phyloP scores from a whole-genome alignment of 2,113 vertebrate species.

The Brachypteracias leptosomus region DNA sequence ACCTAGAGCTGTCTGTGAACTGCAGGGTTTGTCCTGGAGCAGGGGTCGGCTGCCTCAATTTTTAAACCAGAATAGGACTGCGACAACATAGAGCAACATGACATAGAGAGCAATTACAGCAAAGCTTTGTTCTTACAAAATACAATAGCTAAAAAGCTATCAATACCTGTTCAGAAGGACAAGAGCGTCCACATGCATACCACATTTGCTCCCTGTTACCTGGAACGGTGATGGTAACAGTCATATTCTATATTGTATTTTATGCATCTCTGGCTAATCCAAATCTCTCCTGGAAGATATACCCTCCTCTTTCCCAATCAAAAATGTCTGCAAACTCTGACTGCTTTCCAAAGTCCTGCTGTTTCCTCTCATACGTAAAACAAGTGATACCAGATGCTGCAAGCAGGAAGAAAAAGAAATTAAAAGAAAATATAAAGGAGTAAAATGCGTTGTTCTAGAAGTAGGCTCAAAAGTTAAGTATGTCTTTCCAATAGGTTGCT shows the following conservation, averaged over 20 bases:
- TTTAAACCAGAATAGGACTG: neutral
- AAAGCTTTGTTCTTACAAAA: neutral
- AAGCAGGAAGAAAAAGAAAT: neutral
- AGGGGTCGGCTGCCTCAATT: neutral
- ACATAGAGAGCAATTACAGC: neutral
- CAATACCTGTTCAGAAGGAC: neutral
- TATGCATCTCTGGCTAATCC: neutral
- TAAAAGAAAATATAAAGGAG: neutral
- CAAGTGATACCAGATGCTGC: neutral
- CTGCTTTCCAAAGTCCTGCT: neutral
- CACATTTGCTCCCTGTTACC: neutral
- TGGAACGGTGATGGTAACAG: neutral
- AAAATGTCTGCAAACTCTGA: neutral
- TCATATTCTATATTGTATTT: neutral
- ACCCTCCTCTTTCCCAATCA: neutral
- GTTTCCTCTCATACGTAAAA: neutral
- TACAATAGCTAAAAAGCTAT: neutral
- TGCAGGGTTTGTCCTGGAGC: neutral
- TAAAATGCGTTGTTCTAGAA: neutral
- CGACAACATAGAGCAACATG: neutral
- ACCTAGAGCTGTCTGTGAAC: too few species aligned
- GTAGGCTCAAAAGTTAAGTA: neutral
- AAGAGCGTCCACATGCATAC: neutral
- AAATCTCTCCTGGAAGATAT: neutral
- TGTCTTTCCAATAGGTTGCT: neutral